A percentile compares a stretch with the other conserved stretches of the same genome.
Evolutionary conservation across 2,888 invertebrate species (phyloP).

Genomic region (Hartigia nigra): DNA sequence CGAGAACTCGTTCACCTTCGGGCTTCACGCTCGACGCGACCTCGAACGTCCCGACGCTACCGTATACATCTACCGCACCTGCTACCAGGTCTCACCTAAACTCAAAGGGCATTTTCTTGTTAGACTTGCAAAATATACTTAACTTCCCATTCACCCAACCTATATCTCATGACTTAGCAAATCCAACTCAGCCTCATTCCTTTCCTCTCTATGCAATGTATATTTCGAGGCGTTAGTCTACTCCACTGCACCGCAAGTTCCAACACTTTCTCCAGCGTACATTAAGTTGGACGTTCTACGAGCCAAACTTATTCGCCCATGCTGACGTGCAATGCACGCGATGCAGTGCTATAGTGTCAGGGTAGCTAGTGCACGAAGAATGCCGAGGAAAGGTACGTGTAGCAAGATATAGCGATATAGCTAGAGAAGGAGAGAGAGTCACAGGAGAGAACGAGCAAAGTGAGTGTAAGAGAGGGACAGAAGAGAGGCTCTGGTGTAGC

Average conservation of each 20-base stretch:
- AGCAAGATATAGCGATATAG: slow-evolving; percentile 7
- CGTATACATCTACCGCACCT: not conserved
- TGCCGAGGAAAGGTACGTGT: slow-evolving; percentile 1
- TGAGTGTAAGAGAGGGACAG: slow-evolving; percentile 24
- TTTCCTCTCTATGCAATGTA: not conserved
- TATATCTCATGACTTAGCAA: not conserved
- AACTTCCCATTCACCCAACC: not conserved
- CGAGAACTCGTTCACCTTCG: slow-evolving; percentile 16
- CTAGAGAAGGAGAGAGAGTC: slow-evolving; percentile 32
- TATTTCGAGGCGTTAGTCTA: slow-evolving; percentile 30
- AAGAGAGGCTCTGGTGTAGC: slow-evolving; percentile 42
- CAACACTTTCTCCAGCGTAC: not conserved
- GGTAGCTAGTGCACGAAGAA: slow-evolving; percentile 27
- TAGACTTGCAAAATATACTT: not conserved
- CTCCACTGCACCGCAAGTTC: slow-evolving; percentile 13
- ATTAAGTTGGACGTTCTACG: slow-evolving; percentile 10
- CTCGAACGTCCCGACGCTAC: slow-evolving; percentile 23
- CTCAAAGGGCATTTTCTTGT: not conserved
- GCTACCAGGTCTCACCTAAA: not conserved
- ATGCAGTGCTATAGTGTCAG: slow-evolving; percentile 35
- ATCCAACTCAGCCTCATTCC: not conserved
- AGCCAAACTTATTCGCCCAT: slow-evolving; percentile 50
- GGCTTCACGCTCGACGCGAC: slow-evolving; percentile 15
- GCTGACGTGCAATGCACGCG: slow-evolving; percentile 48
- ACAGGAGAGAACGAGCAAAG: slow-evolving; percentile 22